These are phyloP conservation scores for Rhodophaea formosa DNA, from an alignment of 2,888 invertebrate species.

Conservation along the genomic window DNA sequence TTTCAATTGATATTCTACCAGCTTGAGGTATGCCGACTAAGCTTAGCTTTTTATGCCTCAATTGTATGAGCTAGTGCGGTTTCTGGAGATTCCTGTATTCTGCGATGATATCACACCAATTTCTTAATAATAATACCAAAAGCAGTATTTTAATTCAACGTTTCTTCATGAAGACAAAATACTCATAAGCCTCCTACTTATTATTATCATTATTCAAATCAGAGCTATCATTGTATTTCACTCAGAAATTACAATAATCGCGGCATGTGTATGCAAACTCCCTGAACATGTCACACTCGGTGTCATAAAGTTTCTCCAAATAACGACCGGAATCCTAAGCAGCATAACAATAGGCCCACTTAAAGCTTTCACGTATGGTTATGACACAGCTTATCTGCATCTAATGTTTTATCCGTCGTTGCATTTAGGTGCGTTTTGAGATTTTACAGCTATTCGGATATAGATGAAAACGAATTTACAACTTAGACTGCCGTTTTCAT, in stretches of 20 bases:
- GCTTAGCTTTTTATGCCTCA: no score
- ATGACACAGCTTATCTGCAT: constrained; percentile 2
- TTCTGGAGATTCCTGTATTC: no score
- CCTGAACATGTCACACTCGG: background rate
- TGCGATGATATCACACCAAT: no score
- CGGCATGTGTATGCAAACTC: background rate
- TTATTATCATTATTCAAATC: background rate
- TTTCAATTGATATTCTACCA: no score
- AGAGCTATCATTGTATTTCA: background rate
- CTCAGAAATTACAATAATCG: background rate
- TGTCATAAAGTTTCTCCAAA: constrained; percentile 15
- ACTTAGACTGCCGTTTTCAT: no score
- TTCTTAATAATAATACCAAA: no score
- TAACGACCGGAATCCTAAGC: constrained; percentile 3
- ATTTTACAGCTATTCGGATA: constrained; percentile 36
- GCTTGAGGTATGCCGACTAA: no score
- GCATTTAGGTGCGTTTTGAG: background rate
- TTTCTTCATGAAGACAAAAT: no score
- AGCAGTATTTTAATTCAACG: no score
- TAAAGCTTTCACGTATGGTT: constrained; percentile 2
- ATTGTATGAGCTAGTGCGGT: no score
- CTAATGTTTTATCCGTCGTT: background rate
- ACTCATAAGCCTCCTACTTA: background rate
- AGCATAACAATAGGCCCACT: background rate
- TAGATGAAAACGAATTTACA: no score